A percentile compares a stretch with the other conserved stretches of the same genome.
phyloP scores from a whole-genome alignment of 1,140 invertebrate species.

The Charaxes varanes region DNA sequence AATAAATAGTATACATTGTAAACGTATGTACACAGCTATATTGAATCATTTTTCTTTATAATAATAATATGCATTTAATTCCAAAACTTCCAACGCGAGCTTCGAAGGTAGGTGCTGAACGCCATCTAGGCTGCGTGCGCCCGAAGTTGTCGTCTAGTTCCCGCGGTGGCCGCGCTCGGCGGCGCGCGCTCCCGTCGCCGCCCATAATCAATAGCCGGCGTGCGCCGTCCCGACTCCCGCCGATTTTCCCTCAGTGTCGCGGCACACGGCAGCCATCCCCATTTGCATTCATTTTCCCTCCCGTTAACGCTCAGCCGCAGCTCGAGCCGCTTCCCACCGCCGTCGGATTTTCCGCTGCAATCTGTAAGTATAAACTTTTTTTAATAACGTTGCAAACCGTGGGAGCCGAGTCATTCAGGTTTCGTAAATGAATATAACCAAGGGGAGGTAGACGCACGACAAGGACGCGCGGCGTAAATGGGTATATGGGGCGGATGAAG shows the following conservation, averaged over 20 bases:
- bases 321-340: constrained; percentile 35
- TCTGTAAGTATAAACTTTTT: constrained; percentile 34
- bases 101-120: too few relatives aligned
- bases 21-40: too few relatives aligned
- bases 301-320: constrained; percentile 47
- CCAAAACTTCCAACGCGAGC: too few relatives aligned
- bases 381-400: not conserved
- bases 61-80: too few relatives aligned
- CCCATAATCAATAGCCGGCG: constrained; percentile 65
- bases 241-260: constrained; percentile 50
- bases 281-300: constrained; percentile 41
- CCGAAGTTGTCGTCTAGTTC: too few relatives aligned
- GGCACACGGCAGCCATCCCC: constrained; percentile 41
- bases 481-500: constrained; percentile 37
- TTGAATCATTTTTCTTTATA: too few relatives aligned
- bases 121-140: too few relatives aligned
- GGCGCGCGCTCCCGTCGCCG: too few relatives aligned
- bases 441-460: constrained; percentile 9
- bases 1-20: too few relatives aligned
- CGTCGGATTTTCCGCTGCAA: constrained; percentile 34
- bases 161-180: too few relatives aligned
- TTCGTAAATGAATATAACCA: not conserved
- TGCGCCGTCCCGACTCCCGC: constrained; percentile 52
- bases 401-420: not conserved
- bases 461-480: constrained; percentile 32